Base-by-base conservation (phyloP, 2,888 invertebrate genomes). In the Harpalus rubripes region DNA sequence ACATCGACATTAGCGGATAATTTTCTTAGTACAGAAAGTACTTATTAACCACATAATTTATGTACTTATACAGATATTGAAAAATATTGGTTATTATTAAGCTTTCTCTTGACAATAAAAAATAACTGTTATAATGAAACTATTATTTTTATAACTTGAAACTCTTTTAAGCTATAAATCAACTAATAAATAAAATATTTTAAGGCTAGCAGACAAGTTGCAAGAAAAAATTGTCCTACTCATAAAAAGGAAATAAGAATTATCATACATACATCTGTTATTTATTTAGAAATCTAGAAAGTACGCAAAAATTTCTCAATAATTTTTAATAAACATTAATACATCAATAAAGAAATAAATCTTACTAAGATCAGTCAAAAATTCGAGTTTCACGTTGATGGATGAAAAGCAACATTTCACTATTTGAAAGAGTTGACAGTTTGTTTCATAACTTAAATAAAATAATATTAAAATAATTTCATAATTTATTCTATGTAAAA, bases 31-130 rank as follows among this genome's bases (percentile, higher is more conserved):
- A 22, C 63, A 39, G 68, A 68, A 68, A 68, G 68, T 39, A 39
- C 15, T 68, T 39, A 68, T 68, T 74, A 74, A 74, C 52, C 72
- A 15, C 44, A 7, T 72, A 74, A 74, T 74, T 74, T 74, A 74
- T 74, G 12, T 18, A 74, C 44, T 41, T 44, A 68, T 68, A 44
- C 41, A 52, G 72, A 74, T 18, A 44, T 74, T 44, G 16, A 74
- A 74, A 74, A 74, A 68, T 68, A 68, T 68, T 15, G 32, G 26
- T 59, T 68, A 74, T 44, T 44, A 74, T 44, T 44, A 74, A 44
- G 72, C 72, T 74, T 74, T 74, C 72, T 74, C 72, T 18, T 18
- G 18, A 74, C 44, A n/a, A 68, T 68, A 68, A 68, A 68, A 63
- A 68, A 41, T 68, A 32, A 39, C 32, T 68, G 32, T 68, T 68